Base-by-base conservation (phyloP, 1,140 invertebrate genomes). In the Wiebesia pumilae region DNA sequence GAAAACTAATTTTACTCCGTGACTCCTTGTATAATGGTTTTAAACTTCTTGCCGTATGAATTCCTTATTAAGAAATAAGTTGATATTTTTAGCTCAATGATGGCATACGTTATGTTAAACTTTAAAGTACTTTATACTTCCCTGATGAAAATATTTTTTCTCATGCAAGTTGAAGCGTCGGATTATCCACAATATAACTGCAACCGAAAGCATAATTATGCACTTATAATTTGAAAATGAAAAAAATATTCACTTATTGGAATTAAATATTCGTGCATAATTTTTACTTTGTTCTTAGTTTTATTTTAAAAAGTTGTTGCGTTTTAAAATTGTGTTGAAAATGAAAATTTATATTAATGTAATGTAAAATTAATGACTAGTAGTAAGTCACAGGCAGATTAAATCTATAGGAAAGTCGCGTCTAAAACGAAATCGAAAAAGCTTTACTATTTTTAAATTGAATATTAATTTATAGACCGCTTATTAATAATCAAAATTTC, bases 21-120 rank as follows among this genome's bases (percentile, higher is more conserved):
- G 40, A 78, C 54, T 78, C 65, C 58, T 81, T 78, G 51, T 69
- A 69, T 38, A 78, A 75, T 83, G n/a, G 77, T 83, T 78, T 30
- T 75, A 83, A 86, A 86, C 43, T 83, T 86, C 80, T 86, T 83
- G 73, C 58, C 80, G 54, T 54, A n/a, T 83, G 71, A 86, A 86
- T 86, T 73, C 83, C 73, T 86, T 35, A 38, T 80, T 86, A 77
- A 73, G 35, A 24, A 75, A 81, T 85, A 81, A 73, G 21, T 65
- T 38, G 38, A 38, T 69, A 82, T 65, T 86, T 27, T 65, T 51
- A 67, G 38, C 14, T 65, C 33, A 6, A 47, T 30, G 10, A 7
- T 82, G 19, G 69, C 24, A 43, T n/a, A 33, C 33, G 38, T n/a
- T 51, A 78, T 78, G n/a, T 85, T 81, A 80, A 80, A 75, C 54